Base-by-base conservation (phyloP, 2,113 vertebrate genomes). In the Pedetes capensis region DNA sequence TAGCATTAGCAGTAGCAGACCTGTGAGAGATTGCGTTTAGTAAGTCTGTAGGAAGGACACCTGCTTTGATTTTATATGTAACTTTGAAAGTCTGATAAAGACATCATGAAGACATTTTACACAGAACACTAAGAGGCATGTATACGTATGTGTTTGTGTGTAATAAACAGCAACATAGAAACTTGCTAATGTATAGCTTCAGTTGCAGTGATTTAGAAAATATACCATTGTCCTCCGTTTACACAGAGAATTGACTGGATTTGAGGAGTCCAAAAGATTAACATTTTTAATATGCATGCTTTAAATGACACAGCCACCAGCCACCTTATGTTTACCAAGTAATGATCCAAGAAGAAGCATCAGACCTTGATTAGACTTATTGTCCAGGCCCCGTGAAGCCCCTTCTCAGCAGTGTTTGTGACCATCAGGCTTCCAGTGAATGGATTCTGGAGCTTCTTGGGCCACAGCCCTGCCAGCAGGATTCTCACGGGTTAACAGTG, bases 401-500 rank as follows among this genome's bases (percentile, higher is more conserved):
- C 49, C 32, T 2, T 34, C 47, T 89, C 8, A 27, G 82, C 29
- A 29, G 49, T 32, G 29, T 14, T 32, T 1, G 0, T 29, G 17
- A 42, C 23, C 5, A 17, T 72, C 18, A 23, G 74, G 53, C 69
- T 42, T 91, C 42, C 57, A 32, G 13, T 39, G 87, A 83, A 47
- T 25, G 37, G n/a, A 42, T 55, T 8, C 57, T 0, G 8, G 37
- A 79, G 68, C 34, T 88, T 68, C 42, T 10, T 20, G 16, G 57
- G 22, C 37, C 20, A 7, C 17, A 85, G 78, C 42, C 32, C 20
- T 9, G 4, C 34, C n/a, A 18, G 29, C 69, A 64, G 63, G 75
- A 59, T 55, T 96, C 68, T 95, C 29, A 55, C 4, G 37, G 53
- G 44, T 96, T 91, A 88, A 44, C 61, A 97, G 94, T 95, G 95